A percentile compares a stretch with the other conserved stretches of the same genome.
These are phyloP conservation scores for Macrotis lagotis DNA, from an alignment of 2,113 vertebrate genomes.

Conservation along the genomic window DNA sequence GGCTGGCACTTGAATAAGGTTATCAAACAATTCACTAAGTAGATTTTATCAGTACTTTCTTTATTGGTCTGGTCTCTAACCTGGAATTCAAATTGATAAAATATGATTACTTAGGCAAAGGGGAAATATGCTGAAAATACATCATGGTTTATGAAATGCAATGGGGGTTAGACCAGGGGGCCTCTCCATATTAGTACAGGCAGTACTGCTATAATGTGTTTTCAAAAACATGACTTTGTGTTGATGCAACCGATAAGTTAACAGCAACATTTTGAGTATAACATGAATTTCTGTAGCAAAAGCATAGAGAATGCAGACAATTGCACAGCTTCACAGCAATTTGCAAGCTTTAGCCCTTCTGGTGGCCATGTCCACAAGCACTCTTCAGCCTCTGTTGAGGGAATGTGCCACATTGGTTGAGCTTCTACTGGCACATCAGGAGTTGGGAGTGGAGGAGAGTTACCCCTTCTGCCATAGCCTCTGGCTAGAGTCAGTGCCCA, in stretches of 20 bases:
- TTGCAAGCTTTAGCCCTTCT: not conserved
- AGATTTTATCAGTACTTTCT: not conserved
- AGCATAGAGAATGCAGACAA: not conserved
- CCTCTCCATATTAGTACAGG: not conserved
- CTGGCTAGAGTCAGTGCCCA: not conserved
- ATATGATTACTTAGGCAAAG: not conserved
- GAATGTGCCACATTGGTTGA: not conserved
- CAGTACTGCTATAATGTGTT: not conserved
- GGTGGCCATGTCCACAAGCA: not conserved
- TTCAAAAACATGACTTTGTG: not conserved
- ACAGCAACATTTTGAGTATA: not conserved
- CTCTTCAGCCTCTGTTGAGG: not conserved
- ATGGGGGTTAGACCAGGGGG: not conserved
- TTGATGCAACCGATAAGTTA: not conserved
- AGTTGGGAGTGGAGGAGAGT: too few species aligned
- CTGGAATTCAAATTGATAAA: not conserved
- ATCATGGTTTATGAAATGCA: conserved; percentile 28
- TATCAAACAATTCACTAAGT: not conserved
- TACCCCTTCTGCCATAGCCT: not conserved
- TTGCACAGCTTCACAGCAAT: not conserved
- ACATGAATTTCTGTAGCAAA: not conserved
- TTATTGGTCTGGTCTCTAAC: not conserved
- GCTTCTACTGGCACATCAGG: too few species aligned
- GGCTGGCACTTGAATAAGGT: conserved; percentile 32
- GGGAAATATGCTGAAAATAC: conserved; percentile 19